Evolutionary conservation across 1,140 invertebrate genomes (phyloP), one percentile per base, ranked within the genome.

Genomic region (Limonius californicus): DNA sequence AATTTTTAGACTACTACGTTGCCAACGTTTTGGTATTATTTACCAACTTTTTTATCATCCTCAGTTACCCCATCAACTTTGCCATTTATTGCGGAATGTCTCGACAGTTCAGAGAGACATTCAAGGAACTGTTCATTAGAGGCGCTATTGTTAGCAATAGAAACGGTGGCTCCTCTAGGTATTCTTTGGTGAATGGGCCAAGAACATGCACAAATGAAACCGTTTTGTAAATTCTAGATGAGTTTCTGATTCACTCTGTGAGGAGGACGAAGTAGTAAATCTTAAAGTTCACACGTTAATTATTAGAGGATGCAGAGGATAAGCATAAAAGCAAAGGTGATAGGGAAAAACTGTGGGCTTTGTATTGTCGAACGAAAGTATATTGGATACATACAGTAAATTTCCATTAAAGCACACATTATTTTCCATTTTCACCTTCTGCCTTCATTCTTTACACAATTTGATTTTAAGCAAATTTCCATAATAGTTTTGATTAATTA

Each of bases 81-180:
- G 93, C 92, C 57, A 96, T 97, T 62, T 97, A 97, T 74, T 97
- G 94, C 74, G 92, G 92, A 3, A 97, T 97, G 94, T 93, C 90
- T 50, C 81, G 92, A 18, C 92, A 95, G 73, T 97, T 97, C 74
- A 80, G 94, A 23, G 92, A 95, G 75, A 97, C 94, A 0, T 97
- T 97, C 78, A 93, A 92, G 69, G 88, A 92, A 69, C 80, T 97
- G 2, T 96, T 97, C 69, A 82, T 91, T 4, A 78, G 84, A 1
- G 83, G 84, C 1, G 77, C 82, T 0, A 39, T 57, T 16, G 79
- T 80, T 9, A 79, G 78, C 57, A 83, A 85, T 63, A 82, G 85
- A 68, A 86, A 87, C 64, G 85, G 84, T 19, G 83, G 85, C 2
- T 89, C 87, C 2, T 87, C 87, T 14, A 81, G 86, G 62, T 91